Evolutionary conservation across 2,888 invertebrate species (phyloP), one percentile per base, ranked within the genome.

Genomic region (Phalangium opilio): DNA sequence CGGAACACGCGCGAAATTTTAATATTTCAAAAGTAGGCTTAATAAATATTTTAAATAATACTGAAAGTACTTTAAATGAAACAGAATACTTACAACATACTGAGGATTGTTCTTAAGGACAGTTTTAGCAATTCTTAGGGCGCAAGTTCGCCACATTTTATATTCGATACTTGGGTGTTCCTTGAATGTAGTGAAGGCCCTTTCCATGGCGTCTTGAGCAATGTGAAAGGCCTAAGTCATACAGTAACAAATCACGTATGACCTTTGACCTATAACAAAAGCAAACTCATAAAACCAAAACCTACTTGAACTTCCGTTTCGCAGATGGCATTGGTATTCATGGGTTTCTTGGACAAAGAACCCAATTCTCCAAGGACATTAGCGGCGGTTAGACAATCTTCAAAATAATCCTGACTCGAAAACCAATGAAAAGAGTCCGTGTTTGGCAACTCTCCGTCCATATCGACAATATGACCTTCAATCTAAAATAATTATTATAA

Each of bases 361-460:
- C 75, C 73, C 32, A 76, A 61, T 32, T 77, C 76, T 0, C 77
- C 77, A 17, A 77, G 65, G 8, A 75, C 72, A 46, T 73, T 75
- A 2, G 77, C 77, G 1, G 75, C 72, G 2, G 74, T 74, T 12
- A 77, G 69, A 53, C 72, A 75, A 53, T 77, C 76, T 41, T 68
- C 67, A 27, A 44, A 42, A 11, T 39, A 34, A 14, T 33, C 33
- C 20, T 38, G 38, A 45, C 46, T 15, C 55, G 70, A 68, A 7
- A 72, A 55, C 38, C 72, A 70, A 0, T 70, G 66, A 8, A 72
- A 59, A 55, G 73, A 72, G 56, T 75, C 75, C 41, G 73, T 70
- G 55, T 74, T 72, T 0, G 75, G 75, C 34, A 75, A 68, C 0
- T 67, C 67, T 36, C 74, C 74, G 10, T 67, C 40, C 15, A 20